Base-by-base conservation (phyloP, 2,113 vertebrate genomes). In the Sinocyclocheilus anophthalmus region DNA sequence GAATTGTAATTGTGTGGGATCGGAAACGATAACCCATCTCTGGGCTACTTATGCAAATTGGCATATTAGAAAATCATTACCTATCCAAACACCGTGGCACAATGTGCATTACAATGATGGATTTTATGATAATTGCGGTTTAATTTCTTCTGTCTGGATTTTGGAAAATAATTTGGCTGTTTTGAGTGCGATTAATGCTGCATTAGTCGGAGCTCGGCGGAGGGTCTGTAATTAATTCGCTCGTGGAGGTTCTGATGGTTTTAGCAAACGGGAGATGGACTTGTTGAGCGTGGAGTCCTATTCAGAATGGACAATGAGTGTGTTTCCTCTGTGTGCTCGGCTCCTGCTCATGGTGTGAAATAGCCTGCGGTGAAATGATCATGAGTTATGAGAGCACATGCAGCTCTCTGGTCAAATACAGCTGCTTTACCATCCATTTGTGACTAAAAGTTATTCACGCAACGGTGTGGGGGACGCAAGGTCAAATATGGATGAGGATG, bases 61-160 rank as follows among this genome's bases (percentile, higher is more conserved):
- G 94, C 96, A 93, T 98, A 99, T 99, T 99, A 99, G 96, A 98
- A 98, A 98, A 98, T 98, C 97, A 99, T 99, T 99, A 99, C 97
- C 97, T 98, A 97, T 96, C 97, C 97, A 99, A 99, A 99, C 97
- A 98, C 94, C 91, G 96, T 95, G 94, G 97, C 96, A 96, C 97
- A 96, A 96, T 96, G 96, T 97, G 97, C 97, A 98, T 99, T 97
- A 98, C 97, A 98, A 97, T 98, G 97, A 99, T 98, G 97, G 96
- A 98, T 98, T 99, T 99, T 98, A 99, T 98, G 97, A 99, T 99
- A 98, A 99, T 99, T 98, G 97, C 96, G 96, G 97, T 96, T 97
- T 97, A 97, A 97, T 97, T 97, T 92, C 95, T 95, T 95, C 96
- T 96, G 97, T 93, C 88, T 93, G 93, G 95, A 97, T 96, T 97